Conservation (phyloP, 1,140 invertebrate genomes). For the Diploscapter pachys region DNA sequence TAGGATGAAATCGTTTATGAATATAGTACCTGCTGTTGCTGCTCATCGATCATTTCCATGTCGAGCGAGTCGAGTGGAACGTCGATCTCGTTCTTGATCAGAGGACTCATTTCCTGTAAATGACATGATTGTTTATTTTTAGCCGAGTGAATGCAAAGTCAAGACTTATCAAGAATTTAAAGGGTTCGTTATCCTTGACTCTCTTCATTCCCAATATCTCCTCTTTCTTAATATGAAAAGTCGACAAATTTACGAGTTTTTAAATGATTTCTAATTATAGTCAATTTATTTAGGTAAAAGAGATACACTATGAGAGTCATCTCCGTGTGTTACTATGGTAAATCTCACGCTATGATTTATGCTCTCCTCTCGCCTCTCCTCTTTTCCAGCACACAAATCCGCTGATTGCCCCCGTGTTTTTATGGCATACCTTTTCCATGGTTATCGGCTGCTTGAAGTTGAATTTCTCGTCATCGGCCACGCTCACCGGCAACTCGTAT, state of each 20-base stretch:
- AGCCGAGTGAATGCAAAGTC: constrained; percentile 8
- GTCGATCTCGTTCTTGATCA: constrained; percentile 61
- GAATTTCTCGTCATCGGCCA: constrained; percentile 88
- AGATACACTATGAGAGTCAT: too few species aligned
- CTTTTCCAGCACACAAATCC: too few species aligned
- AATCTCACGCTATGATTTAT: too few species aligned
- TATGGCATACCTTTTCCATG: constrained; percentile 69
- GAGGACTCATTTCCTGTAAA: constrained; percentile 65
- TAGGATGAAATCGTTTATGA: constrained; percentile 28
- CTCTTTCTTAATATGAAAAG: too few species aligned
- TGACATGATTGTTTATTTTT: constrained; percentile 18
- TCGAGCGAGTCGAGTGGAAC: constrained; percentile 71
- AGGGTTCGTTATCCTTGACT: too few species aligned
- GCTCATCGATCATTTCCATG: constrained; percentile 65
- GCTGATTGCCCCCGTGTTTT: not conserved
- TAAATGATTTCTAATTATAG: too few species aligned
- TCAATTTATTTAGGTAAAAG: too few species aligned
- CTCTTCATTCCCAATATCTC: too few species aligned
- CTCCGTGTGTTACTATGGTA: too few species aligned
- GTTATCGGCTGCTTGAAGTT: constrained; percentile 73
- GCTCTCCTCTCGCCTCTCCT: too few species aligned
- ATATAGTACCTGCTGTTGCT: constrained; percentile 58
- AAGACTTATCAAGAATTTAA: not conserved
- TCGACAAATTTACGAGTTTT: too few species aligned
- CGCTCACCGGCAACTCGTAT: constrained; percentile 74